Percentiles rank a stretch among this genome's conserved stretches.
phyloP scores from a whole-genome alignment of 2,113 vertebrate genomes.

The Antennarius striatus region DNA sequence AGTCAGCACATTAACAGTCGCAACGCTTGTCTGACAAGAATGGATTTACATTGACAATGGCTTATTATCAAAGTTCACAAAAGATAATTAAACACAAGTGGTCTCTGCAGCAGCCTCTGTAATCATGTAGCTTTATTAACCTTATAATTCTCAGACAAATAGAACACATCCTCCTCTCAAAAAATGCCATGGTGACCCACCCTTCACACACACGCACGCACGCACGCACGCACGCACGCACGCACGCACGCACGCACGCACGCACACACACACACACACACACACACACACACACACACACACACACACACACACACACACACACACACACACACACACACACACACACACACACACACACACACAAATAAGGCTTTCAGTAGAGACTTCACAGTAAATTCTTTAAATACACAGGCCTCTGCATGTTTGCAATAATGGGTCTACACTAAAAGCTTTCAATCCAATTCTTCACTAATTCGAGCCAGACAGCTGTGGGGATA shows the following conservation, averaged over 20 bases:
- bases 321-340: not conserved
- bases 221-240: conserved; percentile 9
- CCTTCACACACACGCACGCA: not conserved
- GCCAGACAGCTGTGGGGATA: not conserved
- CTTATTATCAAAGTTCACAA: too few species aligned
- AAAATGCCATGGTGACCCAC: conserved; percentile 58
- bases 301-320: not conserved
- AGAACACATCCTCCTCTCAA: conserved; percentile 65
- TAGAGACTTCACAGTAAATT: conserved; percentile 26
- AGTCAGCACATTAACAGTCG: too few species aligned
- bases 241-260: conserved; percentile 9
- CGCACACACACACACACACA: not conserved
- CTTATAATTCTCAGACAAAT: conserved; percentile 44
- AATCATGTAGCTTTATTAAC: conserved; percentile 2
- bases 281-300: not conserved
- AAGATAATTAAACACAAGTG: too few species aligned
- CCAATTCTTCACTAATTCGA: not conserved
- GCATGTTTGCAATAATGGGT: conserved; percentile 1
- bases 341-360: conserved; percentile 19
- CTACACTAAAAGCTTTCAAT: not conserved
- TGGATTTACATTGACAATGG: too few species aligned
- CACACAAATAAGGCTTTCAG: conserved; percentile 34
- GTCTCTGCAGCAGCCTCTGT: too few species aligned
- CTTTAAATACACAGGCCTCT: not conserved
- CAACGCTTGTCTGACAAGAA: too few species aligned